Base-by-base conservation (phyloP, 1,140 invertebrate genomes). In the Lucilia cuprina region DNA sequence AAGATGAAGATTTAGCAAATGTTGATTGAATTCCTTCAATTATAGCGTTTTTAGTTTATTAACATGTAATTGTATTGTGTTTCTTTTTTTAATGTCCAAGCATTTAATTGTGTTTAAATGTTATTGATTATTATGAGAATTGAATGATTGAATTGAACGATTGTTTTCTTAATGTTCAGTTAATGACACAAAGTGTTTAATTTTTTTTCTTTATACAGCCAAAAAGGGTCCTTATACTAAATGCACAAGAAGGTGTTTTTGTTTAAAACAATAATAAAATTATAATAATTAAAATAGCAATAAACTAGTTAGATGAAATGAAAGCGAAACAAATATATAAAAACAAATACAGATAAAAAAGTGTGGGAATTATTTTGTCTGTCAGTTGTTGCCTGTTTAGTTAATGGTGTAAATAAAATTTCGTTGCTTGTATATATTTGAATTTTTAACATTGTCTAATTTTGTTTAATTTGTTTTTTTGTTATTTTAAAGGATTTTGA, bases 341-440 rank as follows among this genome's bases (percentile, higher is more conserved):
- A 50, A 14, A 80, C 41, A 80, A 80, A 80, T 50, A 78, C 13
- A 55, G 41, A 41, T 41, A 30, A 30, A 30, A 30, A 30, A 25
- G 41, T 80, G 77, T 80, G 41, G 35, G n/a, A 80, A 47, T 80
- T 19, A 21, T 49, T 14, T 80, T 49, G 75, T 80, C 8, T 80
- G 41, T 49, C 13, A 41, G 77, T 80, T n/a, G 10, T 47, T 50
- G 19, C 5, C 41, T 49, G 25, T 30, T 30, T 30, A 47, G 35
- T 50, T 10, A 50, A 21, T 50, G 5, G 19, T 25, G 60, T 34
- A 82, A 82, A 82, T 82, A 21, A 65, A 35, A 82, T 41, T 82
- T 82, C 82, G 50, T 82, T 82, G 77, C 60, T 82, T 70, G 60
- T 82, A 65, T 82, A 65, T 41, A 35, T 83, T 83, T 83, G 30